Evolutionary conservation across 2,888 invertebrate species (phyloP).

Genomic region (Nephrotoma flavescens): DNA sequence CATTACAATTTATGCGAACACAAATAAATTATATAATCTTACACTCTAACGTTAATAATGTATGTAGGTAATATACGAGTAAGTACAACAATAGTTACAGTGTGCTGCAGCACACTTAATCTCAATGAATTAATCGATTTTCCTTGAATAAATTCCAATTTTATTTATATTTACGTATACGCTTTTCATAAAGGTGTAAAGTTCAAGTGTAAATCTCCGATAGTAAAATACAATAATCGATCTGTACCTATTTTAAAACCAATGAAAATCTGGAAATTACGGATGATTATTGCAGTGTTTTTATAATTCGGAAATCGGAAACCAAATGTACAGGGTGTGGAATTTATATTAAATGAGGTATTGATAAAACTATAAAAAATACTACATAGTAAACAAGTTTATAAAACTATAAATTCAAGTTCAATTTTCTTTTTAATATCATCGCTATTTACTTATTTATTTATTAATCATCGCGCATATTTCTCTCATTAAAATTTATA

Average conservation of each 20-base stretch:
- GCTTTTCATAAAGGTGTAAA: background rate
- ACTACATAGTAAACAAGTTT: background rate
- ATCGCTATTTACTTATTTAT: background rate
- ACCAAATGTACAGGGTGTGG: background rate
- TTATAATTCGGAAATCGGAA: background rate
- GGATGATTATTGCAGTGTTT: background rate
- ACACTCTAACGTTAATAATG: no score
- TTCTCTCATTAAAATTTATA: no score
- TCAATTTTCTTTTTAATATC: background rate
- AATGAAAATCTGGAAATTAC: background rate
- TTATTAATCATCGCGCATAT: no score
- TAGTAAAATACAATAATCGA: background rate
- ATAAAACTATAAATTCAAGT: background rate
- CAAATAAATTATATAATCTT: background rate
- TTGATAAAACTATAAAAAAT: background rate
- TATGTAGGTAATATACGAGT: background rate
- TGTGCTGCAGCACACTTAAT: background rate
- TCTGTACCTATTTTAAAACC: background rate
- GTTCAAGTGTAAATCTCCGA: background rate
- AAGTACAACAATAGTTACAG: background rate
- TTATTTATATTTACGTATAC: background rate
- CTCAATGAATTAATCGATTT: background rate
- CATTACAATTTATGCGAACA: background rate
- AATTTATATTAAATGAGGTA: background rate
- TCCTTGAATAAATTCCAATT: background rate